phyloP scores from a whole-genome alignment of 2,888 invertebrate genomes.

The Aporophyla nigra region DNA sequence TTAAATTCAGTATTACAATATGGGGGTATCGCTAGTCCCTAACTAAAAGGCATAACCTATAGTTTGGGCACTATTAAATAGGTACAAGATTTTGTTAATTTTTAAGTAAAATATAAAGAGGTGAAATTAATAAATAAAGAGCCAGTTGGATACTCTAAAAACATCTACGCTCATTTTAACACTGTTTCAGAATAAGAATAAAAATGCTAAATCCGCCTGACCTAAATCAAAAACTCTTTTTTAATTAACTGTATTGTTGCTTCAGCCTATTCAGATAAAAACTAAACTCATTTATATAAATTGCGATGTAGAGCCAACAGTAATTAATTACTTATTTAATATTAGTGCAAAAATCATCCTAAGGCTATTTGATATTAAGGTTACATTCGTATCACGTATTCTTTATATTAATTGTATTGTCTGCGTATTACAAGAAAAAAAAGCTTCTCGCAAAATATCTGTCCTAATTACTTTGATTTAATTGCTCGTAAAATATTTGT shows the following conservation, averaged over 20 bases:
- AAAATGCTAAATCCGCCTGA: not conserved
- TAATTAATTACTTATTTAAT: slow-evolving; percentile 21
- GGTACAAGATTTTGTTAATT: too few species aligned
- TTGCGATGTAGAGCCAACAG: slow-evolving; percentile 20
- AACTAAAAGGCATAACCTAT: too few species aligned
- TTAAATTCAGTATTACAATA: too few species aligned
- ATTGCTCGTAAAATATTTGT: slow-evolving; percentile 24
- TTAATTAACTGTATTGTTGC: slow-evolving; percentile 27
- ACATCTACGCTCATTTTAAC: not conserved
- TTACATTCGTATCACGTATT: slow-evolving; percentile 22
- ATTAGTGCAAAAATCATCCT: slow-evolving; percentile 21
- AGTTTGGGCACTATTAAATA: too few species aligned
- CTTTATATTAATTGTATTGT: slow-evolving; percentile 15
- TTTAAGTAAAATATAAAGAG: too few species aligned
- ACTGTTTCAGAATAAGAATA: slow-evolving; percentile 6
- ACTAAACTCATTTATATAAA: slow-evolving; percentile 35
- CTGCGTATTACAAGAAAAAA: slow-evolving; percentile 7
- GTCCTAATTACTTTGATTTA: slow-evolving; percentile 22
- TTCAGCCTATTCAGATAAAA: slow-evolving; percentile 26
- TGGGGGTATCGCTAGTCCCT: too few species aligned
- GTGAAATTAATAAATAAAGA: not conserved
- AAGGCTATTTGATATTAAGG: not conserved
- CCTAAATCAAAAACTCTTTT: slow-evolving; percentile 27
- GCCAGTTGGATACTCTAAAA: not conserved
- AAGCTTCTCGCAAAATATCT: not conserved